Percentiles rank a stretch among this genome's conserved stretches.
These are phyloP conservation scores for Epinotia demarniana DNA, from an alignment of 2,888 invertebrate species.

Conservation along the genomic window DNA sequence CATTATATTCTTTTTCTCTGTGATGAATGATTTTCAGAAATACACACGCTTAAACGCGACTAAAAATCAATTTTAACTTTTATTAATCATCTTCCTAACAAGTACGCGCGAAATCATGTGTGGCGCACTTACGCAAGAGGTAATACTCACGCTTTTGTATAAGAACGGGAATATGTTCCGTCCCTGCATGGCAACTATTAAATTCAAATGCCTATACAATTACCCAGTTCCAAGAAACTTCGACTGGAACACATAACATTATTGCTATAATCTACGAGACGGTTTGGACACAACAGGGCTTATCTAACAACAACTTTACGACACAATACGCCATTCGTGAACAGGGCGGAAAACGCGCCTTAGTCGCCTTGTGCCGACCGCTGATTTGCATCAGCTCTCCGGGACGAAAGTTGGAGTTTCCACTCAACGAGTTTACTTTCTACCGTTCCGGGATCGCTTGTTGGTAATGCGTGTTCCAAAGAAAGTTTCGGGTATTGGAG, in stretches of 20 bases:
- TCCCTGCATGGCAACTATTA: neutral
- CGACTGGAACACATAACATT: neutral
- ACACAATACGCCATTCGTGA: neutral
- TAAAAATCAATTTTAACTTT: too few relatives aligned
- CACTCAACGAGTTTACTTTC: constrained; percentile 19
- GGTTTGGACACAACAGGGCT: neutral
- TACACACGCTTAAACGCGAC: too few relatives aligned
- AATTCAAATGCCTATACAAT: neutral
- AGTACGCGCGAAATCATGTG: too few relatives aligned
- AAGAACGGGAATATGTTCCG: neutral
- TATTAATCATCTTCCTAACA: too few relatives aligned
- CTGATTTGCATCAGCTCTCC: constrained; percentile 34
- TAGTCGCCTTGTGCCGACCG: constrained; percentile 19
- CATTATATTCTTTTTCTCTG: too few relatives aligned
- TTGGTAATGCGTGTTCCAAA: constrained; percentile 32
- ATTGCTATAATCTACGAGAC: neutral
- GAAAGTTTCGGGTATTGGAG: constrained; percentile 33
- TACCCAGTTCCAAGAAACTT: neutral
- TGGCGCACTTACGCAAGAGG: too few relatives aligned
- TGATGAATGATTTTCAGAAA: too few relatives aligned
- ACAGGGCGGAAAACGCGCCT: constrained; percentile 1
- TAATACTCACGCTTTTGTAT: too few relatives aligned
- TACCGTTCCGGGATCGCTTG: constrained; percentile 15
- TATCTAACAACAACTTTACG: neutral
- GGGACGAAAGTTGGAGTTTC: constrained; percentile 24